Evolutionary conservation across 2,888 invertebrate species (phyloP), one percentile per base, ranked within the genome.

Genomic region (Dryadula phaetusa): DNA sequence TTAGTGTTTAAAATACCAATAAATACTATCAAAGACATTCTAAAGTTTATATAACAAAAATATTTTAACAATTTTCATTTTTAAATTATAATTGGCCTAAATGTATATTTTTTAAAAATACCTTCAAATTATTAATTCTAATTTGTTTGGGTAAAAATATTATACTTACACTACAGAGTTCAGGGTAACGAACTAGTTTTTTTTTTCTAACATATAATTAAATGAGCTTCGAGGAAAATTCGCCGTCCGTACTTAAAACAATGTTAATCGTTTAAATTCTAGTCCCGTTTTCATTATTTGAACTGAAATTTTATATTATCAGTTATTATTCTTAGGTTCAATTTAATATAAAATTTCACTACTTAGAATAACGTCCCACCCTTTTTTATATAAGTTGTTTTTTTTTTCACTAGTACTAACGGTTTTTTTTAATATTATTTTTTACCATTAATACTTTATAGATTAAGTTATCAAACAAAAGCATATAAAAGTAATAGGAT

Each of bases 261-360:
- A 28, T 47, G 28, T 52, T 47, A 62, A 47, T 14, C 77, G 78
- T 81, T 81, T 83, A 80, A 83, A 80, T 86, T 90, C 90, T 90
- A 90, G 90, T 90, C 90, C 80, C 77, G 67, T 85, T 83, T 70
- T 75, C 77, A 72, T 72, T 60, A 49, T 73, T 68, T 76, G 73
- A 72, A 18, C 14, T 61, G 16, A 61, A 54, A 42, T 67, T 28
- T 46, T 62, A 58, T 16, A 42, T 53, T 61, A 53, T 49, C 28
- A 52, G 62, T 18, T 32, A 25, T 49, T n/a, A 46, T 25, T 32
- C 22, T 28, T 64, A 58, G 37, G 44, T 32, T 34, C 32, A 56
- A 16, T 47, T 40, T 53, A 46, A 28, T 40, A 49, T 58, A 58
- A 49, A 64, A 16, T 46, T 56, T 56, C 56, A 16, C 18, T 53